A percentile compares a stretch with the other conserved stretches of the same genome.
phyloP scores from a whole-genome alignment of 35 echinoderm and acorn worm genomes.

The Antedon bifida region DNA sequence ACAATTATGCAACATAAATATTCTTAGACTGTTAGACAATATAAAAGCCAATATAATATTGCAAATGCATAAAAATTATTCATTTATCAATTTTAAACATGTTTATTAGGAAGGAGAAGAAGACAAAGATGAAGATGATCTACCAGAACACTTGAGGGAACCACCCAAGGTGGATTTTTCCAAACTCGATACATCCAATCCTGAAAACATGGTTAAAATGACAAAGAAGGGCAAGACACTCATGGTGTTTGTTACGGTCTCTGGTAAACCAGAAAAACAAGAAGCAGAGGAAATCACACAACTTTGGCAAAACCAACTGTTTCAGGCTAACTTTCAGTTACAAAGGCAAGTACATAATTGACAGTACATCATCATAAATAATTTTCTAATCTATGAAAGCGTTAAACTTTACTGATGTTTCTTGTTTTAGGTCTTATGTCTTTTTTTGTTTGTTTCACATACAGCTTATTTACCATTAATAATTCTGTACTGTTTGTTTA shows the following conservation, averaged over 20 bases:
- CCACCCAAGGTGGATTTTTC: constrained; percentile 60
- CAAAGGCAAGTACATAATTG: constrained; percentile 41
- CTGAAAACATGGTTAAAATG: constrained; percentile 59
- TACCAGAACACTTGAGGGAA: constrained; percentile 50
- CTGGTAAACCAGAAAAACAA: constrained; percentile 59
- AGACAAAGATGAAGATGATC: constrained; percentile 74
- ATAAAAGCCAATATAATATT: too few species aligned
- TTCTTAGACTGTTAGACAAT: too few species aligned
- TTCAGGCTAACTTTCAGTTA: constrained; percentile 73
- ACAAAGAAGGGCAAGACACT: constrained; percentile 82
- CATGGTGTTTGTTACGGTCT: constrained; percentile 81
- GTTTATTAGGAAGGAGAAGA: constrained; percentile 41
- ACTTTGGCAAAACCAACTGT: constrained; percentile 69
- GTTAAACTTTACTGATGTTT: neutral
- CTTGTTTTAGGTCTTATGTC: too few species aligned
- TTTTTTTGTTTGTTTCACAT: neutral
- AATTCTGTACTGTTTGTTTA: too few species aligned
- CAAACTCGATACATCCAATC: constrained; percentile 46
- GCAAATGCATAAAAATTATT: too few species aligned
- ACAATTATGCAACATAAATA: too few species aligned
- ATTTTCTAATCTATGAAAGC: neutral
- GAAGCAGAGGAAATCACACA: constrained; percentile 68
- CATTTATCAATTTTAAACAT: too few species aligned
- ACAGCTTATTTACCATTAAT: neutral
- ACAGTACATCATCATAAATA: neutral